Percentiles rank a stretch among this genome's conserved stretches.
Evolutionary conservation across 2,888 invertebrate genomes (phyloP).

Genomic region (Sinelater perroti): DNA sequence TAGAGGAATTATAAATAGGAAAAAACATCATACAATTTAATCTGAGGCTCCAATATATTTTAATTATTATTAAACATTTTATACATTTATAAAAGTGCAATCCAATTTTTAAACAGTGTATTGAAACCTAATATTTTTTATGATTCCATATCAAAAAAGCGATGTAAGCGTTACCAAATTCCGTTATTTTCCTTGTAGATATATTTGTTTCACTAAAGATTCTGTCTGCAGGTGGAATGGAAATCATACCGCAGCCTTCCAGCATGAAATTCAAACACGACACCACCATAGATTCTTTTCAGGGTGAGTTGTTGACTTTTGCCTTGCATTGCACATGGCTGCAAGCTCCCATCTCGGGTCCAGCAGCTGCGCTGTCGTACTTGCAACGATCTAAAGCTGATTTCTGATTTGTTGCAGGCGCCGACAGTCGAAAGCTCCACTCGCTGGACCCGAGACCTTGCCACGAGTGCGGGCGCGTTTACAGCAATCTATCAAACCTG

Average conservation of each 20-base stretch:
- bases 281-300: conserved; percentile 47
- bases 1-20: too few species aligned
- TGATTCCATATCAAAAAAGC: too few species aligned
- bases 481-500: conserved; percentile 72
- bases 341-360: conserved; percentile 19
- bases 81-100: too few species aligned
- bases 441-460: conserved; percentile 67
- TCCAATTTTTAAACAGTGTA: too few species aligned
- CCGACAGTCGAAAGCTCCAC: conserved; percentile 60
- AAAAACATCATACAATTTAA: too few species aligned
- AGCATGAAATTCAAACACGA: conserved; percentile 50
- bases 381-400: conserved; percentile 53
- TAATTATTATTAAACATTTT: too few species aligned
- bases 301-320: conserved; percentile 48
- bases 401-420: conserved; percentile 54
- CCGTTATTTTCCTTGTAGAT: too few species aligned
- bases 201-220: too few species aligned
- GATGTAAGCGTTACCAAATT: too few species aligned
- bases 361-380: conserved; percentile 46
- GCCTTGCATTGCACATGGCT: background rate
- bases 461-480: conserved; percentile 71
- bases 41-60: too few species aligned
- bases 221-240: conserved; percentile 55
- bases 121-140: too few species aligned
- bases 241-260: conserved; percentile 58